Evolutionary conservation across 1,140 invertebrate genomes (phyloP), one percentile per base, ranked within the genome.

Genomic region (Portunus trituberculatus): DNA sequence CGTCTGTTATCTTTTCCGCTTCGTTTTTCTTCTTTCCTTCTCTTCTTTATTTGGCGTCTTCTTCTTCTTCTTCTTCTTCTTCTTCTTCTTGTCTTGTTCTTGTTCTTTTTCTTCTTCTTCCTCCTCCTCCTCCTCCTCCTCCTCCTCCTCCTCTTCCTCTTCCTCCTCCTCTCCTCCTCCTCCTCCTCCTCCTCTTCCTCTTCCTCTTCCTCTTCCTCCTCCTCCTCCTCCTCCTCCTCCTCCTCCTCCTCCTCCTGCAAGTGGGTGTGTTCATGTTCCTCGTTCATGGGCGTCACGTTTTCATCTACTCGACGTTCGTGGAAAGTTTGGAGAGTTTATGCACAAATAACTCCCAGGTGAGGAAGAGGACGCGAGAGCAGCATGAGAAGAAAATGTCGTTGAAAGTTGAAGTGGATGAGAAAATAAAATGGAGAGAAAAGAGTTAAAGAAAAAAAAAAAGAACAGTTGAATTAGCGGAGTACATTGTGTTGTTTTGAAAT

Each of bases 341-440:
- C 67, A 76, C 67, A 90, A 48, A 46, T 45, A 88, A 88, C 86
- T 45, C 86, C n/a, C 32, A 20, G 6, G n/a, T 86, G 84, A 86
- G 84, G 28, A 39, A 59, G 52, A 88, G 45, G 39, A 46, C 48
- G 45, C 10, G 28, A 48, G 7, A 16, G 16, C 16, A n/a, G 28
- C n/a, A 10, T 59, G n/a, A 32, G n/a, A 90, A 46, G 45, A 48
- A 46, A 46, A 52, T 32, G 16, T 12, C 39, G 88, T 46, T 46
- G 45, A 52, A 28, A 48, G 45, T 48, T 28, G 39, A 88, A 28
- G 28, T 14, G 67, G 67, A 20, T 76, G 67, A n/a, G 8, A 76
- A n/a, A 20, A 39, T 4, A 20, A n/a, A 76, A 76, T 8, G 67
- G 67, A n/a, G 20, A 76, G 16, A 76, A 76, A n/a, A n/a, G n/a